These are phyloP conservation scores for Echinometra lucunter DNA, from an alignment of 53 echinoderm and acorn worm species.

Conservation along the genomic window DNA sequence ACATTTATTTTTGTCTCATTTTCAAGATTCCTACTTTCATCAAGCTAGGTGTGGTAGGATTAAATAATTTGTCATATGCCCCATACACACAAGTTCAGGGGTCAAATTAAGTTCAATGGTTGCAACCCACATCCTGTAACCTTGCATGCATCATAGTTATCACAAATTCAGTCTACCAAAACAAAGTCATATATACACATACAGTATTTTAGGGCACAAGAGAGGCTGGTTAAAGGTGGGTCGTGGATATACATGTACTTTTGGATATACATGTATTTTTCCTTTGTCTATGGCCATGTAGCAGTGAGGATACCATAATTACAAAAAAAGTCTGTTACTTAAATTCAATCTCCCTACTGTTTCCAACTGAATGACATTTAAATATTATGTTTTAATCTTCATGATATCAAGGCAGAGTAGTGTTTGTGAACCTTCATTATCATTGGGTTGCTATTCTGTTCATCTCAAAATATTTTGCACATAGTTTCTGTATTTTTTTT, in stretches of 20 bases:
- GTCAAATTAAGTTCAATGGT: background rate
- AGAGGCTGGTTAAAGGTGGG: background rate
- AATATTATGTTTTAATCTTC: too few species aligned
- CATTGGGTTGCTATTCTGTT: too few species aligned
- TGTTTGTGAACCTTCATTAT: too few species aligned
- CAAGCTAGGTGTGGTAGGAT: conserved; percentile 30
- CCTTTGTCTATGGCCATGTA: background rate
- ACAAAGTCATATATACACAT: background rate
- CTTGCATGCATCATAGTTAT: background rate
- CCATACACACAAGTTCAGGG: background rate
- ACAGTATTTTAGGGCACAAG: background rate
- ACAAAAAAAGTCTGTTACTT: background rate
- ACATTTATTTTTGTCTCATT: background rate
- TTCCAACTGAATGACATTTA: too few species aligned
- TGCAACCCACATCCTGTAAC: conserved; percentile 23
- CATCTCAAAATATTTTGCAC: too few species aligned
- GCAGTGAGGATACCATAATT: background rate
- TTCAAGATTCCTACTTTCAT: background rate
- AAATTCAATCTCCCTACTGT: too few species aligned
- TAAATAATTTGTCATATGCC: conserved; percentile 42
- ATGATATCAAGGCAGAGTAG: too few species aligned
- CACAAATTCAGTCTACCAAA: background rate
- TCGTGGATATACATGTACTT: background rate
- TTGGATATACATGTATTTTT: background rate
- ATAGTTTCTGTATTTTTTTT: too few species aligned